phyloP scores from a whole-genome alignment of 2,113 vertebrate species.

The Syrrhaptes paradoxus region DNA sequence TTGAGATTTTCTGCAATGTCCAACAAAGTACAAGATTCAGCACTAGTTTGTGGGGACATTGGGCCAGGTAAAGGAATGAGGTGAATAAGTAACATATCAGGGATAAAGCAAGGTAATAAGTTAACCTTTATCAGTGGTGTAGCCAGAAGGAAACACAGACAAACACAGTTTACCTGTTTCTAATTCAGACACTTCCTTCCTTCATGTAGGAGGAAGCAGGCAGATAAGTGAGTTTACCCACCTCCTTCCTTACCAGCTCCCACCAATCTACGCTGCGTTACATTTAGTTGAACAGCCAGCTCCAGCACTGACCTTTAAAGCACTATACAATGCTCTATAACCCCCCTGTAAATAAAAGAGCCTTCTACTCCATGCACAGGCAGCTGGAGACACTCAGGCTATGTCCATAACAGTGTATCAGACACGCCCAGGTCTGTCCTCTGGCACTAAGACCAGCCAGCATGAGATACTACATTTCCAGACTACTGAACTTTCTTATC shows the following conservation, averaged over 20 bases:
- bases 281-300: background rate
- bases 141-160: background rate
- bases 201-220: background rate
- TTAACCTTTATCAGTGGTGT: background rate
- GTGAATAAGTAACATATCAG: background rate
- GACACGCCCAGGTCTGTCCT: background rate
- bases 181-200: background rate
- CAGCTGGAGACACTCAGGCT: background rate
- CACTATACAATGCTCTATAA: background rate
- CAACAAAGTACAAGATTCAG: background rate
- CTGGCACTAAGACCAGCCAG: background rate
- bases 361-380: background rate
- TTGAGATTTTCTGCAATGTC: background rate
- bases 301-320: background rate
- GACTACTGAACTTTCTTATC: background rate
- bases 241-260: background rate
- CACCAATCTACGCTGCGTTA: background rate
- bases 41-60: background rate
- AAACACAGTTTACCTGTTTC: background rate
- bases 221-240: background rate
- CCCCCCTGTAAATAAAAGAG: background rate
- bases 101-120: slow-evolving; percentile 3
- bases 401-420: background rate
- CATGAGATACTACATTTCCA: background rate
- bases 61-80: background rate